Evolutionary conservation across 2,113 vertebrate species (phyloP).

Genomic region (Ptilonorhynchus violaceus): DNA sequence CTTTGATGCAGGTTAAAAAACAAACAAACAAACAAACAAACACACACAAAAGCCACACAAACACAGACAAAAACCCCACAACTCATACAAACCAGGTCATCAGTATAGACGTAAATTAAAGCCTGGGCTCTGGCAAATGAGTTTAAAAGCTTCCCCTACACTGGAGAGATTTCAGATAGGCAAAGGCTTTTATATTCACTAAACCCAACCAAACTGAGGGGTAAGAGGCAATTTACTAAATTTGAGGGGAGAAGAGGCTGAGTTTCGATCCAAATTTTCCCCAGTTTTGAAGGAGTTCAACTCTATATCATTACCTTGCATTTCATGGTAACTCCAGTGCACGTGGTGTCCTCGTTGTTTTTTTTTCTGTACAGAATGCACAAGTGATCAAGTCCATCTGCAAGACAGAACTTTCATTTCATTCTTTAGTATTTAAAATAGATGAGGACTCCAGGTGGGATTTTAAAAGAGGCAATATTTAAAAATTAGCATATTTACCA

Average conservation of each 20-base stretch:
- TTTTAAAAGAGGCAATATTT: conserved; percentile 37
- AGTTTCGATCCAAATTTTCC: neutral
- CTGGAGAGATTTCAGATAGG: neutral
- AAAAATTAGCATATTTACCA: conserved; percentile 37
- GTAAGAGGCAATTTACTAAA: neutral
- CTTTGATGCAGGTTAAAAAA: neutral
- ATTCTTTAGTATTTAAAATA: conserved; percentile 1
- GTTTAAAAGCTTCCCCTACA: neutral
- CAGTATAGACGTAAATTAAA: neutral
- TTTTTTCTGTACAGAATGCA: neutral
- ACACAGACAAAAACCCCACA: neutral
- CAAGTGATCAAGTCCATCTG: neutral
- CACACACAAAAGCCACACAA: neutral
- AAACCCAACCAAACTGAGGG: neutral
- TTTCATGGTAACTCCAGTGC: neutral
- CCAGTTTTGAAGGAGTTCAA: neutral
- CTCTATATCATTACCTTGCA: neutral
- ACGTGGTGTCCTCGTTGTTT: rapidly evolving
- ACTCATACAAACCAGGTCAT: neutral
- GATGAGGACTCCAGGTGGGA: neutral
- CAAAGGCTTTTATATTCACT: neutral
- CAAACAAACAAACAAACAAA: neutral
- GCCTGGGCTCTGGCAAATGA: neutral
- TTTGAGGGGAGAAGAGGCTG: neutral
- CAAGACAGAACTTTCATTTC: neutral